Conservation (phyloP, 2,797 vertebrate species). For the Discoglossus pictus region DNA sequence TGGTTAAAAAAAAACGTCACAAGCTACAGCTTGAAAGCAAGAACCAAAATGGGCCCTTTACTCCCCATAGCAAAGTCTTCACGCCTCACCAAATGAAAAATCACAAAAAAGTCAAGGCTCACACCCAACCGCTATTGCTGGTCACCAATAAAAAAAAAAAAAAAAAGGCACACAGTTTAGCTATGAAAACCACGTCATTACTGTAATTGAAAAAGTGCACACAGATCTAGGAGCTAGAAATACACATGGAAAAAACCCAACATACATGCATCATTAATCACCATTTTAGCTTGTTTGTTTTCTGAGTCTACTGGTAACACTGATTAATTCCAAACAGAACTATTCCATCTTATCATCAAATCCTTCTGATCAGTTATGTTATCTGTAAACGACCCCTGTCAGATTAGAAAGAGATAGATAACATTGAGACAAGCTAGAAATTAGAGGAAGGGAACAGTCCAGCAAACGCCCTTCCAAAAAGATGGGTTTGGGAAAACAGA, state of each 20-base stretch:
- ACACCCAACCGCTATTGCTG: constrained; percentile 78
- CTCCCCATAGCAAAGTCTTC: constrained; percentile 78
- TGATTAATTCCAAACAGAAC: constrained; percentile 93
- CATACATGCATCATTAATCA: constrained; percentile 99
- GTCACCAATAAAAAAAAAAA: constrained; percentile 78
- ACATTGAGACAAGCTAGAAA: constrained; percentile 91
- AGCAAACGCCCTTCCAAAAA: constrained; percentile 5
- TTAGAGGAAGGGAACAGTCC: constrained; percentile 46
- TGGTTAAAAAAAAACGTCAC: constrained; percentile 72
- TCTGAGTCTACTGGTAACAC: constrained; percentile 97
- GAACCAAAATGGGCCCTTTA: constrained; percentile 73
- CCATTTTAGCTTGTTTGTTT: constrained; percentile 96
- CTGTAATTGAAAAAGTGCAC: constrained; percentile 88
- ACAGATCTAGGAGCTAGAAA: constrained; percentile 93
- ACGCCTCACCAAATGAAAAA: constrained; percentile 71
- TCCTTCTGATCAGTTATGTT: constrained; percentile 95
- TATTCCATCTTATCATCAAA: constrained; percentile 97
- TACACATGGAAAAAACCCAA: constrained; percentile 75
- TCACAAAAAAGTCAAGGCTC: constrained; percentile 46
- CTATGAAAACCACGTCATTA: constrained; percentile 99
- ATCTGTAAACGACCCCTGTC: constrained; percentile 98
- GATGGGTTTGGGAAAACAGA: too few species aligned
- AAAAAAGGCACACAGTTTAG: constrained; percentile 95
- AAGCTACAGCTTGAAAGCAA: constrained; percentile 87
- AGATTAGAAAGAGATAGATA: constrained; percentile 99